Percentiles rank a stretch among this genome's conserved stretches.
Evolutionary conservation across 2,888 invertebrate genomes (phyloP).

Genomic region (Conistra vaccinii): DNA sequence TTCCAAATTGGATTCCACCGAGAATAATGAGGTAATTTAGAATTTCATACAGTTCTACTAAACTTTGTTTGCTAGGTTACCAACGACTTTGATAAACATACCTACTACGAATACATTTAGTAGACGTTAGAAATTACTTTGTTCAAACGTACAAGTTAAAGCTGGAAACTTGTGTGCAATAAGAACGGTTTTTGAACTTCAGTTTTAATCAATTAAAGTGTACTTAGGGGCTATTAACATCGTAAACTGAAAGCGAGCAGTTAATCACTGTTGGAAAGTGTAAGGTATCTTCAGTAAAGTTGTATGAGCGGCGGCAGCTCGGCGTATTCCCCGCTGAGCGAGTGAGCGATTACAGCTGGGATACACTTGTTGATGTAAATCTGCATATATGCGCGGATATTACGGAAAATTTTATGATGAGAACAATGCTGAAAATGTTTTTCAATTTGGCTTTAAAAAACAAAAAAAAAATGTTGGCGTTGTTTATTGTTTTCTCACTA

Average conservation of each 20-base stretch:
- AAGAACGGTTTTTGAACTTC: constrained; percentile 55
- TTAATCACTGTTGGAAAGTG: constrained; percentile 69
- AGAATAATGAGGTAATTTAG: constrained; percentile 83
- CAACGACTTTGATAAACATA: neutral
- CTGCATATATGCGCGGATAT: constrained; percentile 12
- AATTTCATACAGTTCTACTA: constrained; percentile 37
- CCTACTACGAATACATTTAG: neutral
- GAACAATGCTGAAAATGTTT: neutral
- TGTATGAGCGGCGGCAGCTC: constrained; percentile 66
- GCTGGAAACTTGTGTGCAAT: constrained; percentile 50
- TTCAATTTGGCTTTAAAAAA: neutral
- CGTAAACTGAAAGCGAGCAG: constrained; percentile 63
- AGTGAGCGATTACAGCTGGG: constrained; percentile 71
- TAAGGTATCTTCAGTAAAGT: constrained; percentile 66
- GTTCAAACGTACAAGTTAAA: constrained; percentile 28
- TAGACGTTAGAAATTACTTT: constrained; percentile 19
- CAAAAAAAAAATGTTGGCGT: too few species aligned
- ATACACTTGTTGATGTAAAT: constrained; percentile 77
- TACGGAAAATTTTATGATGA: neutral
- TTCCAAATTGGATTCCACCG: constrained; percentile 86
- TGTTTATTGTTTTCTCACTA: too few species aligned
- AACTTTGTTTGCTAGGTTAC: constrained; percentile 3
- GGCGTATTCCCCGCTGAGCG: constrained; percentile 63
- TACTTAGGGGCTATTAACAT: constrained; percentile 60
- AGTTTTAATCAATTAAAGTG: constrained; percentile 57